Conservation (phyloP, 2,797 vertebrate genomes). For the Platalea minor region DNA sequence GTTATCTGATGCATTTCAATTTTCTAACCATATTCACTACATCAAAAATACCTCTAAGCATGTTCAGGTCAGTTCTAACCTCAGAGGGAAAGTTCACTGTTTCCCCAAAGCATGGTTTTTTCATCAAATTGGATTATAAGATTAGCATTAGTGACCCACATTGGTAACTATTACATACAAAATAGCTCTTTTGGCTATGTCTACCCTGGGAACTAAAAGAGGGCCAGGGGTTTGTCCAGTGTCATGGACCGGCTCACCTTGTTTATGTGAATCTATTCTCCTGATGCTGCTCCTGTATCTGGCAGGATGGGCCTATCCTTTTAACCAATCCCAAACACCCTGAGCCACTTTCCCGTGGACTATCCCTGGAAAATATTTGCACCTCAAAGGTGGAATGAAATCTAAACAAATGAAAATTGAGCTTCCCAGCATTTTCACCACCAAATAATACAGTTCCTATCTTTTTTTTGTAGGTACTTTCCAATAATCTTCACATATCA, state of each 20-base stretch:
- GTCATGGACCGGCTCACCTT: not conserved
- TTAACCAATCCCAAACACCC: not conserved
- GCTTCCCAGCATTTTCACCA: not conserved
- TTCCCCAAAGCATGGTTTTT: not conserved
- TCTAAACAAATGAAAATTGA: not conserved
- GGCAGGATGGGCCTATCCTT: not conserved
- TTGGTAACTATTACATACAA: not conserved
- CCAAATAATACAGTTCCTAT: not conserved
- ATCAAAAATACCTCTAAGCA: not conserved
- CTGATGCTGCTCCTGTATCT: not conserved
- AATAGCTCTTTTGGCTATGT: not conserved
- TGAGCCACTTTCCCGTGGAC: not conserved
- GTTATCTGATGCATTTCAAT: not conserved
- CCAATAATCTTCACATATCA: not conserved
- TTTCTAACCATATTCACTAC: not conserved
- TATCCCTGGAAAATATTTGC: not conserved
- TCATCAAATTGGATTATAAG: constrained; percentile 15
- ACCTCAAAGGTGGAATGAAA: not conserved
- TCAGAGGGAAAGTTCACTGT: constrained; percentile 1
- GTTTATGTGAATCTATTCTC: not conserved
- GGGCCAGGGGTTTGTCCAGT: not conserved
- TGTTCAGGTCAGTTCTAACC: not conserved
- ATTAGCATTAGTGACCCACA: not conserved
- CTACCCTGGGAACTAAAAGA: not conserved
- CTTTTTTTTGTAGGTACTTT: not conserved